Percentiles rank a stretch among this genome's conserved stretches.
These are phyloP conservation scores for Accipiter cooperii DNA, from an alignment of 2,113 vertebrate genomes.

Conservation along the genomic window DNA sequence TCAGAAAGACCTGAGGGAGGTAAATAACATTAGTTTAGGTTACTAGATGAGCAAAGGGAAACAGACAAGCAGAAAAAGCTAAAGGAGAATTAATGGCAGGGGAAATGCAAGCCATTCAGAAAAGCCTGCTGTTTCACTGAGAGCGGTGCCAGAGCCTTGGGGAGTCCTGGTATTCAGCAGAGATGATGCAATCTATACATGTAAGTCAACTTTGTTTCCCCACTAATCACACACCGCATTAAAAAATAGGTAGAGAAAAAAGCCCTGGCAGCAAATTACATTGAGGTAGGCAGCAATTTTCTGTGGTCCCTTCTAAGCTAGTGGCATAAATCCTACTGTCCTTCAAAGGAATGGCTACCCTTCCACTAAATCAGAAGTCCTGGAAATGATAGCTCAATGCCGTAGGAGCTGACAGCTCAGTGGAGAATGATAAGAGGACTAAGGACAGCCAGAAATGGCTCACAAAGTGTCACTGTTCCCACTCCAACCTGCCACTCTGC, in stretches of 20 bases:
- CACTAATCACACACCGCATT: neutral
- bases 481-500: neutral
- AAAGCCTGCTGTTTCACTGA: neutral
- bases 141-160: neutral
- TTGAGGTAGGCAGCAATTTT: neutral
- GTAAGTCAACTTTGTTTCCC: neutral
- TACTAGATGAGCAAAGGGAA: neutral
- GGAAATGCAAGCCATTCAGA: slow-evolving; percentile 20
- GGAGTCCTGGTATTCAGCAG: slow-evolving; percentile 8
- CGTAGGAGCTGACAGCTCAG: neutral
- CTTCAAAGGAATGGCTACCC: neutral
- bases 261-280: neutral
- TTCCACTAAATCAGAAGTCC: neutral
- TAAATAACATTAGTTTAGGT: neutral
- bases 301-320: neutral
- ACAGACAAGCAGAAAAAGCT: slow-evolving; percentile 23
- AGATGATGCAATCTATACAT: neutral
- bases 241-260: neutral
- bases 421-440: neutral
- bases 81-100: neutral
- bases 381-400: neutral
- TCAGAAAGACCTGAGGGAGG: neutral
- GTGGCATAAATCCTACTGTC: neutral
- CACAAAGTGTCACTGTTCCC: neutral
- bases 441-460: neutral